Evolutionary conservation across 2,113 vertebrate species (phyloP), one percentile per base, ranked within the genome.

Genomic region (Mus spicilegus): DNA sequence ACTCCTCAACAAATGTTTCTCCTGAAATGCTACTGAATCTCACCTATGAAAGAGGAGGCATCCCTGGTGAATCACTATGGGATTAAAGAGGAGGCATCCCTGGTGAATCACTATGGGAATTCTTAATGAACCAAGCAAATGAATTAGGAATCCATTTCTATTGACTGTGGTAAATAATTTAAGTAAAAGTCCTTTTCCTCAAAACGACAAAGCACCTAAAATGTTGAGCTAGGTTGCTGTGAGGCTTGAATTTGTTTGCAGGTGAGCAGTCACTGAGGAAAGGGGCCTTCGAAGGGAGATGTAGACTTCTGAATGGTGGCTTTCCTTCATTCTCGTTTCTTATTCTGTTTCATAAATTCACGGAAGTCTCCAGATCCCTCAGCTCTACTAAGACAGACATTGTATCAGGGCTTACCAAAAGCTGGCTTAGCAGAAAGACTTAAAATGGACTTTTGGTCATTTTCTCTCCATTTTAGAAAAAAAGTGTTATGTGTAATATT

Each of bases 71-170:
- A 76, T 96, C 42, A 88, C 76, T 69, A 46, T 93, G 93, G 76
- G 77, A 94, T n/a, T n/a, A n/a, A n/a, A n/a, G n/a, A n/a, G n/a
- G n/a, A n/a, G n/a, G n/a, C n/a, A n/a, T n/a, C n/a, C n/a, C n/a
- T n/a, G n/a, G 90, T 42, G 42, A 42, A 42, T 42, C 42, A 88
- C 76, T 69, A 46, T 93, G 93, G 76, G 77, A 94, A 96, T 58
- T 89, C 94, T 97, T 97, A 96, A 95, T 95, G 93, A 96, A 90
- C 78, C 94, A 94, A 85, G 33, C 65, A 95, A 96, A 86, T 96
- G 58, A 96, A 95, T 90, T 85, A 96, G 96, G 95, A 96, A 93
- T 96, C 95, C 49, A 72, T 96, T 90, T 90, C 76, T 97, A 96
- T 93, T 89, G 82, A 97, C 93, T 65, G 49, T 95, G 80, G 80